A percentile compares a stretch with the other conserved stretches of the same genome.
Conservation (phyloP, 2,797 vertebrate genomes). For the Carduelis carduelis region DNA sequence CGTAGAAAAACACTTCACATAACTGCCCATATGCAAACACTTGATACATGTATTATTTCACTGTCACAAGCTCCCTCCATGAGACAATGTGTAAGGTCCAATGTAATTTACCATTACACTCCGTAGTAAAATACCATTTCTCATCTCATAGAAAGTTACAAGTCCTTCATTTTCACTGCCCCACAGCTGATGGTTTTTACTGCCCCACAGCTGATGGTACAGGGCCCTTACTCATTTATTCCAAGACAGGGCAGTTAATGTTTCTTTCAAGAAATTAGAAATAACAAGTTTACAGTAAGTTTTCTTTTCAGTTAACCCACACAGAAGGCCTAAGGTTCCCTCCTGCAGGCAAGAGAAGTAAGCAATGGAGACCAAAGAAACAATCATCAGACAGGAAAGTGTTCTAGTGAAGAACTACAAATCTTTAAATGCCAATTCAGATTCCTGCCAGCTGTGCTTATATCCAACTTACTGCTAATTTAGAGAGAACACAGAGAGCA, state of each 20-base stretch:
- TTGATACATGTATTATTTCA: neutral
- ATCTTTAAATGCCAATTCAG: neutral
- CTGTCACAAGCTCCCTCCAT: neutral
- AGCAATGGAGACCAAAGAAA: neutral
- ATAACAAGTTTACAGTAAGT: neutral
- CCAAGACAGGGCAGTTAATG: neutral
- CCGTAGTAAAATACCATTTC: neutral
- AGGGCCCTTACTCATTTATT: neutral
- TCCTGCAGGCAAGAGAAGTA: neutral
- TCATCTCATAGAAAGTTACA: neutral
- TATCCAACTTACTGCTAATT: neutral
- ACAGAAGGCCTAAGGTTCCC: neutral
- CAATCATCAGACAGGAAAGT: neutral
- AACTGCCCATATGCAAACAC: neutral
- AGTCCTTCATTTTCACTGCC: neutral
- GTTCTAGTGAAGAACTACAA: neutral
- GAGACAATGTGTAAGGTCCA: neutral
- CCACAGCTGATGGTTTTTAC: neutral
- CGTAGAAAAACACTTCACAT: neutral
- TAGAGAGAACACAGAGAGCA: neutral
- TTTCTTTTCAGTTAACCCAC: neutral
- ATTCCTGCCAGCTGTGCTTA: neutral
- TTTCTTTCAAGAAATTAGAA: neutral
- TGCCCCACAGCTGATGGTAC: neutral
- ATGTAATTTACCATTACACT: neutral